Conservation (phyloP, 2,797 vertebrate species). For the Epinephelus awoara region DNA sequence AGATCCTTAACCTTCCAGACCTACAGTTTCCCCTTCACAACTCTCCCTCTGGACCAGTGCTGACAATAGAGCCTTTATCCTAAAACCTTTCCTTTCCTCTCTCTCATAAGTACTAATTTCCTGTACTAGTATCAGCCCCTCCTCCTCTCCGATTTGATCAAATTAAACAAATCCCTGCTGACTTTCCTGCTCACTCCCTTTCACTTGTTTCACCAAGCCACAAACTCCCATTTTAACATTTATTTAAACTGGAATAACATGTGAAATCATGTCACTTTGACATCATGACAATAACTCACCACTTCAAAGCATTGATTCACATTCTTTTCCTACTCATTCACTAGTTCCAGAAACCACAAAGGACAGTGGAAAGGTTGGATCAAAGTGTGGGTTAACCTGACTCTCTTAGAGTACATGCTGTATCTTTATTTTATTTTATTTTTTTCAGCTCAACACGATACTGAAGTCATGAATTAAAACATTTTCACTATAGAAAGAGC, state of each 20-base stretch:
- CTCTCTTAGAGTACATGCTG: neutral
- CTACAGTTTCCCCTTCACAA: conserved; percentile 20
- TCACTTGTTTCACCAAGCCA: conserved; percentile 8
- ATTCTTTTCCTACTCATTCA: neutral
- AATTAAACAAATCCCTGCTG: conserved; percentile 22
- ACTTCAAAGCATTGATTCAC: neutral
- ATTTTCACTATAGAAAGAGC: conserved; percentile 15
- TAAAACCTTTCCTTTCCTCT: conserved; percentile 23
- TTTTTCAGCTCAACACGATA: neutral
- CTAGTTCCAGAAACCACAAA: neutral
- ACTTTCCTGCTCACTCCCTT: neutral
- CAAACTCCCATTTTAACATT: neutral
- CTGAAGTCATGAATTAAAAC: neutral
- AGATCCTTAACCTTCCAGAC: conserved; percentile 36
- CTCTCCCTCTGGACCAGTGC: conserved; percentile 27
- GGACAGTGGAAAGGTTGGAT: no score
- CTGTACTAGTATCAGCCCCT: conserved; percentile 48
- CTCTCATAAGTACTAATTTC: conserved; percentile 61
- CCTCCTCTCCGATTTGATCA: conserved; percentile 36
- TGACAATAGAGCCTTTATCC: conserved; percentile 71
- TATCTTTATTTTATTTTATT: neutral
- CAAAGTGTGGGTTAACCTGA: no score
- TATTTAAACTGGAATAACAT: neutral
- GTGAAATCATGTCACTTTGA: neutral
- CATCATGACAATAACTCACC: neutral